Evolutionary conservation across 2,888 invertebrate species (phyloP), one percentile per base, ranked within the genome.

Genomic region (Miltochrista miniata): DNA sequence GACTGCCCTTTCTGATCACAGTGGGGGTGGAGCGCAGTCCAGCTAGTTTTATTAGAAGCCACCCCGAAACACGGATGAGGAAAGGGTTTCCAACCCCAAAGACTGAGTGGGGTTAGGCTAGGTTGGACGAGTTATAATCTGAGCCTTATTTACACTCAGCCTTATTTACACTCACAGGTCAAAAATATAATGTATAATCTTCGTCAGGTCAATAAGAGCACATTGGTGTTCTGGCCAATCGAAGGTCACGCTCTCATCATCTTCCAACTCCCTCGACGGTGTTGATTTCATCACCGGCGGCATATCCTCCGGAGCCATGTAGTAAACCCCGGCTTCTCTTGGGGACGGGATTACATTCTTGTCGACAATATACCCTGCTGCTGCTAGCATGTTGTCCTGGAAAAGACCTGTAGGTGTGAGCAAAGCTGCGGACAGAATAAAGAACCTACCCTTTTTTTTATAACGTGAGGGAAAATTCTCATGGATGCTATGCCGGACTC

Each of bases 141-240:
- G n/a, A n/a, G n/a, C 18, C 18, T 24, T 4, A 5, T 24, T 5
- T 24, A 24, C 18, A 4, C 18, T 24, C 18, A 4, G 5, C 2
- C 5, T 5, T 24, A 24, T n/a, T 7, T 38, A 18, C 37, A 81
- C 88, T 81, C 14, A 91, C 90, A 91, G 67, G 58, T 91, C 90
- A 68, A 76, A 91, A 50, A 91, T 90, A 49, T 90, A 91, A 71
- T 91, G 90, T 4, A 87, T 80, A n/a, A 91, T 90, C 54, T 74
- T 79, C 0, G 76, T 75, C 0, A 90, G 68, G 44, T 91, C 87
- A 24, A 64, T 52, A 37, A 90, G 54, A 0, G 80, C 76, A 49
- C 91, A 91, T 34, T 83, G 75, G 36, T 79, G 90, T 0, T 61
- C 69, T 0, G 68, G 61, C 0, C 69, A 68, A 8, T 76, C 73